Percentiles rank a stretch among this genome's conserved stretches.
Conservation (phyloP, 2,113 vertebrate species). For the Carassius auratus region DNA sequence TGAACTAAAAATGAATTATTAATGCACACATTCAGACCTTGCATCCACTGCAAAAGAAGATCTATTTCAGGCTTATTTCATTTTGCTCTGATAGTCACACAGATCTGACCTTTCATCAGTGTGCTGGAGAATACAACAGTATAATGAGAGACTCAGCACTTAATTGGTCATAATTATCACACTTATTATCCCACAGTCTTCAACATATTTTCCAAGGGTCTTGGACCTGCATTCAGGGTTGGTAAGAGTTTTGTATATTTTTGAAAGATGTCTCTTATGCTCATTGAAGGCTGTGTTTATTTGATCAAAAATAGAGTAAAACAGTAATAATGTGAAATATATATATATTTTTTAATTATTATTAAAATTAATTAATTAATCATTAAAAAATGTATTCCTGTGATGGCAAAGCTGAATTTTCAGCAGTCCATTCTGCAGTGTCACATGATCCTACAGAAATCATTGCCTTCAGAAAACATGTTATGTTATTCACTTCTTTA, state of each 20-base stretch:
- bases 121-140: not conserved
- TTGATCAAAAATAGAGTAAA: not conserved
- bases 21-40: not conserved
- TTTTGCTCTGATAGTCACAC: not conserved
- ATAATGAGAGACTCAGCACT: not conserved
- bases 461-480: too few relatives aligned
- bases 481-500: not conserved
- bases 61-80: not conserved
- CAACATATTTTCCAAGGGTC: not conserved
- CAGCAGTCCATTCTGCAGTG: too few relatives aligned
- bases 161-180: conserved; percentile 2
- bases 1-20: not conserved
- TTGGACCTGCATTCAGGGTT: not conserved
- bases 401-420: too few relatives aligned
- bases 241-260: not conserved
- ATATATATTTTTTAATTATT: too few relatives aligned
- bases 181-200: not conserved
- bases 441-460: too few relatives aligned
- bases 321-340: not conserved
- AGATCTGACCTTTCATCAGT: not conserved
- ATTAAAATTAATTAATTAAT: too few relatives aligned
- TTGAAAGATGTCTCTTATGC: too few relatives aligned
- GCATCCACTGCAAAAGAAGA: not conserved
- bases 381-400: too few relatives aligned
- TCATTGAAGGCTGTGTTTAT: not conserved